phyloP scores from a whole-genome alignment of 2,113 vertebrate genomes.

The Dinomys branickii region DNA sequence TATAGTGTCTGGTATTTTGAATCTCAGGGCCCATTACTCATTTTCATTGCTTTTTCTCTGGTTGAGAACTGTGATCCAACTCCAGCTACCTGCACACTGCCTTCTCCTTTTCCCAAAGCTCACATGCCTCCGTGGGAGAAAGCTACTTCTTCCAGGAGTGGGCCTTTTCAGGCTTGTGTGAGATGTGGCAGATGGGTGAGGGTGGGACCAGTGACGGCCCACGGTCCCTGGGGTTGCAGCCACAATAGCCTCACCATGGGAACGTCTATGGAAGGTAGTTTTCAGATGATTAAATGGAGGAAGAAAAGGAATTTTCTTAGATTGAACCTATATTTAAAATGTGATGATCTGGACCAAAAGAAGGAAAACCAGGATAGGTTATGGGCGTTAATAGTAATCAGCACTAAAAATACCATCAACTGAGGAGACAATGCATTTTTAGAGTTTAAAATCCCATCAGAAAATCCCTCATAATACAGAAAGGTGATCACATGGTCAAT shows the following conservation, averaged over 20 bases:
- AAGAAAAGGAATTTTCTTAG: slow-evolving; percentile 63
- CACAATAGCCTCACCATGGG: slow-evolving; percentile 76
- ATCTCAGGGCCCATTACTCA: neutral
- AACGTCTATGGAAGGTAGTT: slow-evolving; percentile 77
- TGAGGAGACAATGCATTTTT: neutral
- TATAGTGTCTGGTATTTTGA: neutral
- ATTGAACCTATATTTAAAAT: neutral
- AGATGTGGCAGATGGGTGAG: slow-evolving; percentile 63
- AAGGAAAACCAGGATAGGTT: slow-evolving; percentile 69
- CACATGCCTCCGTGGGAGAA: neutral
- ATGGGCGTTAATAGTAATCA: neutral
- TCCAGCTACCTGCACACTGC: neutral
- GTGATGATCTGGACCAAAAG: neutral
- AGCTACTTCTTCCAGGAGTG: slow-evolving; percentile 71
- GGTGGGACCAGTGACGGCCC: slow-evolving; percentile 71
- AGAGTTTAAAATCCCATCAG: neutral
- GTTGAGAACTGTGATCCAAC: neutral
- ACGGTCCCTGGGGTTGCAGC: slow-evolving; percentile 75
- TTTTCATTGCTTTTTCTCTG: slow-evolving; percentile 14
- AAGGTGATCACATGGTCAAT: neutral
- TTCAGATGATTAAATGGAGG: slow-evolving; percentile 76
- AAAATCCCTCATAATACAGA: slow-evolving; percentile 4
- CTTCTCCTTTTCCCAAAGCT: slow-evolving; percentile 66
- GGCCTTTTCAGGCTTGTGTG: slow-evolving; percentile 72
- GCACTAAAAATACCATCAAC: neutral